Evolutionary conservation across 2,113 vertebrate genomes (phyloP).

Genomic region (Halcyon senegalensis): DNA sequence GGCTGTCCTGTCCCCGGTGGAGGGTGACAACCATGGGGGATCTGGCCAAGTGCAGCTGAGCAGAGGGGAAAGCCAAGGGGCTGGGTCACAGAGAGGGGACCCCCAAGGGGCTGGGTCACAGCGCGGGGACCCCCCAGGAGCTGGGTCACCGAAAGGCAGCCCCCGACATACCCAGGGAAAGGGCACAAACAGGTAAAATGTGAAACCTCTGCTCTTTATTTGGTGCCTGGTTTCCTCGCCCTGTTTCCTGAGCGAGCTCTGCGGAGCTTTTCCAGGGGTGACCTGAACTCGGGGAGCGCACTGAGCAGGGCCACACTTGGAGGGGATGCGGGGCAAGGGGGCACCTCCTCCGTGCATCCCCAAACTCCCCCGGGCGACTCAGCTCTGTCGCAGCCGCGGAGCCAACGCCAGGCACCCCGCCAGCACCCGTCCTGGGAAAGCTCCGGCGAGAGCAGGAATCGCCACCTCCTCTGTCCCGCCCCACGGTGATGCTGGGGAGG

Average conservation of each 20-base stretch:
- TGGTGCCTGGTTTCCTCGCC: not conserved
- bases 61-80: not conserved
- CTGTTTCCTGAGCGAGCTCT: not conserved
- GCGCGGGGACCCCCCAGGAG: not conserved
- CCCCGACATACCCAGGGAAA: not conserved
- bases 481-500: not conserved
- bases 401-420: not conserved
- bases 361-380: not conserved
- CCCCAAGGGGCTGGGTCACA: not conserved
- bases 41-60: not conserved
- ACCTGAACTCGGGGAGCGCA: not conserved
- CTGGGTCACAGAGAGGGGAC: too few relatives aligned
- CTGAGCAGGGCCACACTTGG: not conserved
- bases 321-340: not conserved
- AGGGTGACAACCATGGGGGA: rapidly evolving
- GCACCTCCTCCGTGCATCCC: not conserved
- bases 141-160: not conserved
- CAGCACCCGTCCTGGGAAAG: not conserved
- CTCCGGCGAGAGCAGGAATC: not conserved
- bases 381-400: not conserved
- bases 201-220: slow-evolving; percentile 76
- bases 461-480: not conserved
- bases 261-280: not conserved
- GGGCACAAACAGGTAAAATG: slow-evolving; percentile 20
- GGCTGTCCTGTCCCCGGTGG: rapidly evolving